Evolutionary conservation across 53 echinoderm and acorn worm genomes (phyloP).

Genomic region (Paracentrotus lividus): DNA sequence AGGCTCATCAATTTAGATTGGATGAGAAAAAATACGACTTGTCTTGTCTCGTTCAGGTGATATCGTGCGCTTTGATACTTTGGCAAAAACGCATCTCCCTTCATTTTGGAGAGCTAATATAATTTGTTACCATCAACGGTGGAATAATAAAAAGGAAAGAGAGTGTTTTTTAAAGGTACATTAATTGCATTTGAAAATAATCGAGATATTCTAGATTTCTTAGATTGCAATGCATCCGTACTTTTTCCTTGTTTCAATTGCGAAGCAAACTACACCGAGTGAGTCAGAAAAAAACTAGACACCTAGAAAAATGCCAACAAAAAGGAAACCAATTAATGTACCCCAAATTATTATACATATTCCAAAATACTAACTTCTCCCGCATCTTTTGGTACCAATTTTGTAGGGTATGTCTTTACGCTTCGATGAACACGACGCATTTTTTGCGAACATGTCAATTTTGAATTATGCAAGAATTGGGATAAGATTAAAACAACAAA

Average conservation of each 20-base stretch:
- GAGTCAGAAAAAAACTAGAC: too few relatives aligned
- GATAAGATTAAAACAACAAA: too few relatives aligned
- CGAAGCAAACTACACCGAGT: too few relatives aligned
- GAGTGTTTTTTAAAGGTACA: neutral
- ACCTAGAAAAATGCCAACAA: too few relatives aligned
- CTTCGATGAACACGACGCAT: too few relatives aligned
- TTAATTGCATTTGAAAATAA: neutral
- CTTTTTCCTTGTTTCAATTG: neutral
- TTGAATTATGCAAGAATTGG: too few relatives aligned
- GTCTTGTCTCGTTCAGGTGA: neutral
- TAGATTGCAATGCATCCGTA: neutral
- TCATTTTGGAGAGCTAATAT: neutral
- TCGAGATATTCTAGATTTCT: neutral
- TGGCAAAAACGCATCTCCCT: neutral
- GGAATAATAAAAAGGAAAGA: neutral
- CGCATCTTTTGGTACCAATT: too few relatives aligned
- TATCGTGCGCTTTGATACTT: neutral
- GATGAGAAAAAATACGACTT: neutral
- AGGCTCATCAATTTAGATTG: conserved; percentile 37
- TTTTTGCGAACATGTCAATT: too few relatives aligned
- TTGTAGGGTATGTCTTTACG: too few relatives aligned
- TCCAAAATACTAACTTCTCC: too few relatives aligned
- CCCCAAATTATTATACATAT: too few relatives aligned
- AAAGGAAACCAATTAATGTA: too few relatives aligned
- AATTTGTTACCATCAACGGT: neutral